phyloP scores from a whole-genome alignment of 2,113 vertebrate genomes.

The Cephalopterus ornatus region DNA sequence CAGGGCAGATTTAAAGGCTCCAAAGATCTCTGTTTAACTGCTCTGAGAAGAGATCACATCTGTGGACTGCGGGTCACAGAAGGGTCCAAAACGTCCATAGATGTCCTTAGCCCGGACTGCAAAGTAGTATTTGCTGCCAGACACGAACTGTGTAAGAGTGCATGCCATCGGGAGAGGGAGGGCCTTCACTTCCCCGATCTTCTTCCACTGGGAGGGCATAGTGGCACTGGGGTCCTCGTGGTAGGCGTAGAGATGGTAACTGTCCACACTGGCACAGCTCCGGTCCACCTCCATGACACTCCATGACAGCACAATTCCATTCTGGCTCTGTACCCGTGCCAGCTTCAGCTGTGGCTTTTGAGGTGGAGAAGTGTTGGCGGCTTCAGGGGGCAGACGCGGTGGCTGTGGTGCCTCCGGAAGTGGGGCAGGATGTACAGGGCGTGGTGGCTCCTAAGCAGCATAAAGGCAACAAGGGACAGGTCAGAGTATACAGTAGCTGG shows the following conservation, averaged over 20 bases:
- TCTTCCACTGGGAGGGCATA: slow-evolving; percentile 90
- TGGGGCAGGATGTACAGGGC: slow-evolving; percentile 76
- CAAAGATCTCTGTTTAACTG: slow-evolving; percentile 71
- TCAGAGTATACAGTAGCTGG: not conserved
- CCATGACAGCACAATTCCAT: slow-evolving; percentile 96
- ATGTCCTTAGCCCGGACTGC: slow-evolving; percentile 95
- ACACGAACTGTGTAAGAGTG: slow-evolving; percentile 97
- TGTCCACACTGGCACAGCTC: slow-evolving; percentile 90
- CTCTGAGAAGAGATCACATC: slow-evolving; percentile 88
- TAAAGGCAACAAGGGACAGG: not conserved
- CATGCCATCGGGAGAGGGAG: slow-evolving; percentile 97
- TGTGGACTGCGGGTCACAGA: slow-evolving; percentile 98
- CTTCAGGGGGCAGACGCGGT: slow-evolving; percentile 84
- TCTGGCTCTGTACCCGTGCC: slow-evolving; percentile 92
- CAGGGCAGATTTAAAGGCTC: slow-evolving; percentile 56
- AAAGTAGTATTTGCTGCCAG: slow-evolving; percentile 97
- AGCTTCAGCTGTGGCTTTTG: slow-evolving; percentile 85
- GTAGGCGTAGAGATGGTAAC: slow-evolving; percentile 96
- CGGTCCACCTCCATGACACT: slow-evolving; percentile 91
- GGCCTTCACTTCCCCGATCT: slow-evolving; percentile 97
- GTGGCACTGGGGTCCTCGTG: slow-evolving; percentile 82
- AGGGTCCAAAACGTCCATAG: slow-evolving; percentile 93
- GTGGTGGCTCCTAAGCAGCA: slow-evolving; percentile 68
- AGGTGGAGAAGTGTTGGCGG: slow-evolving; percentile 83
- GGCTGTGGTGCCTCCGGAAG: slow-evolving; percentile 82